Conservation (phyloP, 2,888 invertebrate species). For the Synanthedon formicaeformis region DNA sequence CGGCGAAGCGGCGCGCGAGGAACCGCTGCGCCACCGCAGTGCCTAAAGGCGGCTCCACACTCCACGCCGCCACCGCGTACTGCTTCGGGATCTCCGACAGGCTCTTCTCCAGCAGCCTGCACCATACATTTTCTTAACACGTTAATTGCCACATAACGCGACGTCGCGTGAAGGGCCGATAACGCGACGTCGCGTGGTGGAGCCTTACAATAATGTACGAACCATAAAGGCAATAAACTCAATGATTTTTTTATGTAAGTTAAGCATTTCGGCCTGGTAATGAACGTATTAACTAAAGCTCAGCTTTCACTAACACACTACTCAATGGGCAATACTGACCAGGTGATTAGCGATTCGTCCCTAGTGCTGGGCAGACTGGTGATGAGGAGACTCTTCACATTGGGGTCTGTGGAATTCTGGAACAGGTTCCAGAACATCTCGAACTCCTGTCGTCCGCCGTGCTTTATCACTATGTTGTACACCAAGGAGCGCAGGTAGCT, state of each 20-base stretch:
- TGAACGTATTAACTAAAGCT: too few relatives aligned
- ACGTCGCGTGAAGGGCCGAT: too few relatives aligned
- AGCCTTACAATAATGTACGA: too few relatives aligned
- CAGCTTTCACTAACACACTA: too few relatives aligned
- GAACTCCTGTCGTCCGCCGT: slow-evolving; percentile 77
- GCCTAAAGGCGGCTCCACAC: slow-evolving; percentile 39
- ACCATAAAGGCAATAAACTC: too few relatives aligned
- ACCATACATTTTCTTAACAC: too few relatives aligned
- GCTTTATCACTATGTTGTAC: slow-evolving; percentile 58
- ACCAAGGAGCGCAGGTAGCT: slow-evolving; percentile 74
- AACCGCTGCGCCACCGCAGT: slow-evolving; percentile 81
- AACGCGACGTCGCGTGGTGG: too few relatives aligned
- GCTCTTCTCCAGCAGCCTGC: slow-evolving; percentile 51
- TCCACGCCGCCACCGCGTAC: slow-evolving; percentile 49
- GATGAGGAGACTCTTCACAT: slow-evolving; percentile 57
- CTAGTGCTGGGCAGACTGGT: slow-evolving; percentile 64
- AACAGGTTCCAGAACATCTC: slow-evolving; percentile 76
- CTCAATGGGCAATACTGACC: slow-evolving; percentile 30
- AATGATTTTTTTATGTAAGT: too few relatives aligned
- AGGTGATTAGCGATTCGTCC: slow-evolving; percentile 59
- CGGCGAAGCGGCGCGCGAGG: slow-evolving; percentile 77
- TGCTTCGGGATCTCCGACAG: slow-evolving; percentile 47
- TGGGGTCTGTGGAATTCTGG: slow-evolving; percentile 68
- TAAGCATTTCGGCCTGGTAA: too few relatives aligned
- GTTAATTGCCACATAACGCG: too few relatives aligned